Percentiles rank a stretch among this genome's conserved stretches.
phyloP scores from a whole-genome alignment of 2,888 invertebrate species.

The Oscheius sp. region DNA sequence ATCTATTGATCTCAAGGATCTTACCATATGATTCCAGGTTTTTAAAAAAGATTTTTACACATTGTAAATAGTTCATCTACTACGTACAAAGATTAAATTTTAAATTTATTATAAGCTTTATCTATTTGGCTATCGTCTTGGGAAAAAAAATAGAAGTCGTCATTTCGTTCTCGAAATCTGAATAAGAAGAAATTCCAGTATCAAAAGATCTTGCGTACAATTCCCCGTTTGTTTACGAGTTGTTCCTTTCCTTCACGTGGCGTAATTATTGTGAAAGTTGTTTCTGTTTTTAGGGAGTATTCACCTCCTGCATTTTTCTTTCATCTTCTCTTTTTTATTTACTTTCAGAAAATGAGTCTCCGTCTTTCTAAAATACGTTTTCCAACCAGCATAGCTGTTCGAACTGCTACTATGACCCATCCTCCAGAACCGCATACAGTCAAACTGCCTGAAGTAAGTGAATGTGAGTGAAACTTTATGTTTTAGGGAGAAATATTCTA shows the following conservation, averaged over 20 bases:
- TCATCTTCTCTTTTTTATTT: neutral
- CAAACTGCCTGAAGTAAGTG: neutral
- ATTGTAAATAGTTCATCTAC: neutral
- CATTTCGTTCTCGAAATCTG: neutral
- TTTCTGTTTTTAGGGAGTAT: neutral
- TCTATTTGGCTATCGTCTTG: too few relatives aligned
- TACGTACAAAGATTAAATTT: too few relatives aligned
- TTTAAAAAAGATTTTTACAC: neutral
- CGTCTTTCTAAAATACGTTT: neutral
- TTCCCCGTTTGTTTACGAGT: neutral
- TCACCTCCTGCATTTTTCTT: neutral
- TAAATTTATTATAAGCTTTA: too few relatives aligned
- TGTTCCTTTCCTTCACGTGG: neutral
- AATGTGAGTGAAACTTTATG: neutral
- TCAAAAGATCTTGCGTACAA: neutral
- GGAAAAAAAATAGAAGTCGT: neutral
- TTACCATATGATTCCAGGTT: neutral
- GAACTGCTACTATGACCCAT: neutral
- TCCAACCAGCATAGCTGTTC: neutral
- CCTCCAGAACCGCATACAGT: neutral
- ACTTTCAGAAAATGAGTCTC: slow-evolving; percentile 1
- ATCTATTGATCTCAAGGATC: slow-evolving; percentile 6
- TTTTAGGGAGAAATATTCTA: slow-evolving; percentile 37
- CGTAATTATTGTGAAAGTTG: neutral
- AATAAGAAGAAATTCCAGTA: neutral